A percentile compares a stretch with the other conserved stretches of the same genome.
Conservation (phyloP, 2,113 vertebrate genomes). For the Saguinus midas region DNA sequence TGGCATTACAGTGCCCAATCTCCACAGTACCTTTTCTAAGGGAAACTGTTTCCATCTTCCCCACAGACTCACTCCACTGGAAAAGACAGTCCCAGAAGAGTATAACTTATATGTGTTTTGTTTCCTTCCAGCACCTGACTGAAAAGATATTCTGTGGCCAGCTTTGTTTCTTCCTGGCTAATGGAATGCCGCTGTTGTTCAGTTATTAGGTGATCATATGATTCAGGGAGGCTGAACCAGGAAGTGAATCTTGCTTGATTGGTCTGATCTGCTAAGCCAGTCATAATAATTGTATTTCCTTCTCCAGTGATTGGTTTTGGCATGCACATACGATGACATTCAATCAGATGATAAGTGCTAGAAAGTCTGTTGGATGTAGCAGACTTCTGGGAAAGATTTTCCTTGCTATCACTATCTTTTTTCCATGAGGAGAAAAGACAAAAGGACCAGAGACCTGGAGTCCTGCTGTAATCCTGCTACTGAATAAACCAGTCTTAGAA, state of each 20-base stretch:
- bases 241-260: neutral
- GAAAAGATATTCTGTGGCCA: neutral
- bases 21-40: neutral
- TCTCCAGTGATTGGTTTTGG: neutral
- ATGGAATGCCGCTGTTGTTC: neutral
- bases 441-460: neutral
- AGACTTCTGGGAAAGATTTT: neutral
- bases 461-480: neutral
- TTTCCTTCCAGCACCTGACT: neutral
- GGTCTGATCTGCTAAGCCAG: neutral
- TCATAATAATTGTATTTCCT: neutral
- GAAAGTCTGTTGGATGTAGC: neutral
- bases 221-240: neutral
- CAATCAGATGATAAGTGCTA: neutral
- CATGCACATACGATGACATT: neutral
- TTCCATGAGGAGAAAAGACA: neutral
- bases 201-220: neutral
- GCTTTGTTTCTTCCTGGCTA: neutral
- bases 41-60: neutral
- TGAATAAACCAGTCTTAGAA: neutral
- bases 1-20: no score
- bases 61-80: neutral
- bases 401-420: neutral
- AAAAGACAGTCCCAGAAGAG: neutral
- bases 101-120: neutral